These are phyloP conservation scores for Neuroscelio doddi DNA, from an alignment of 2,888 invertebrate genomes.

Conservation along the genomic window DNA sequence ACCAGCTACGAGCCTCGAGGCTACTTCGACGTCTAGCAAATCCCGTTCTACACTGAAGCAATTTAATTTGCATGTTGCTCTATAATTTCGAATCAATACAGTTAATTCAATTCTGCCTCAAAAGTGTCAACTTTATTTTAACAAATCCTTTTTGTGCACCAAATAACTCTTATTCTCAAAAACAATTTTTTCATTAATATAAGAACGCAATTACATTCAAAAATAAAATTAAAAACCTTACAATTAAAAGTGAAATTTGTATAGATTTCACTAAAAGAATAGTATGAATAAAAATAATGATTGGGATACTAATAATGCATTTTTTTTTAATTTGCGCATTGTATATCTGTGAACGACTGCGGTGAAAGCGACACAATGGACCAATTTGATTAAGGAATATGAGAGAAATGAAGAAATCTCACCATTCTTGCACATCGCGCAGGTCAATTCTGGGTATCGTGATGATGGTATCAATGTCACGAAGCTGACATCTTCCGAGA, in stretches of 20 bases:
- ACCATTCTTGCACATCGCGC: constrained; percentile 56
- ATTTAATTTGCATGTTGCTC: constrained; percentile 10
- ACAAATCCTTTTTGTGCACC: no score
- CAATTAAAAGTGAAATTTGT: no score
- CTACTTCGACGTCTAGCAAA: constrained; percentile 57
- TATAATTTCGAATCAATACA: no score
- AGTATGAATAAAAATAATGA: no score
- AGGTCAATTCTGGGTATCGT: constrained; percentile 47
- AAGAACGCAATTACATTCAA: no score
- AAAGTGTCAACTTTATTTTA: no score
- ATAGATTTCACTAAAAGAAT: no score
- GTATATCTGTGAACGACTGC: constrained; percentile 4
- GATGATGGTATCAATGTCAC: constrained; percentile 40
- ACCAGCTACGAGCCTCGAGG: constrained; percentile 53
- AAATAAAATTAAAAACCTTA: no score
- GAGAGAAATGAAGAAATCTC: constrained; percentile 33
- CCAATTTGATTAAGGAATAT: constrained; percentile 14
- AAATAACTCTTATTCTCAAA: no score
- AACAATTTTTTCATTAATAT: no score
- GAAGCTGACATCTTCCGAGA: constrained; percentile 33
- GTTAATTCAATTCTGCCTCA: no score
- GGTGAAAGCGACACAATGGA: constrained; percentile 28
- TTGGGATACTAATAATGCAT: neutral
- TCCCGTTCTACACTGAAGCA: constrained; percentile 61
- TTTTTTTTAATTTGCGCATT: neutral